Evolutionary conservation across 2,113 vertebrate genomes (phyloP), one percentile per base, ranked within the genome.

Genomic region (Numida meleagris): DNA sequence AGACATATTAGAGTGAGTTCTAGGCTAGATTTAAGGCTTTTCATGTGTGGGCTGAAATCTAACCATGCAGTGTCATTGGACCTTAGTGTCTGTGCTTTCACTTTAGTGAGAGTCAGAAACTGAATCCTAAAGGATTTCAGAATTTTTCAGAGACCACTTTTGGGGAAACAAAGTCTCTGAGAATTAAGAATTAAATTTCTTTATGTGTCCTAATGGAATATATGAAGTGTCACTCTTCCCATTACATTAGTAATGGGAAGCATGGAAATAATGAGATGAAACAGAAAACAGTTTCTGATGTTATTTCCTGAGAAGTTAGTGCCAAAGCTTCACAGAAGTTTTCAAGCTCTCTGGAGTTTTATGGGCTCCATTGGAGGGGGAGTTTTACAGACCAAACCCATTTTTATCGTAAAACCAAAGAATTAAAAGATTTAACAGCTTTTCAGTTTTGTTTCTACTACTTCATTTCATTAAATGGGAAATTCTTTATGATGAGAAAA

Each of bases 191-290:
- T 59, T 86, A 43, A 87, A 76, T 48, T 81, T 93, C 63, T 82
- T 25, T 88, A 43, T 2, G 0, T 93, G 65, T 95, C 51, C 93
- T 95, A 59, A 83, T 91, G 93, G 79, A 83, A 83, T 88, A 96
- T 65, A 31, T 66, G 33, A 89, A 89, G 68, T 95, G 91, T 95
- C 80, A 65, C 68, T 93, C 86, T 78, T 93, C 94, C 96, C 94
- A 83, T 95, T 95, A 94, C 96, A 86, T 95, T 93, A 96, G 89
- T 90, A 63, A 63, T 40, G 38, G 79, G 59, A 72, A 93, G 82
- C 68, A 83, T 88, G 95, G 93, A 97, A 96, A 95, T 95, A 90
- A 86, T 89, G 89, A 94, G 89, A 95, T 90, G 95, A 89, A 95
- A 79, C 89, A 97, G 57, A 96, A 88, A 95, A 67, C 72, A 88